These are phyloP conservation scores for Hyperoplus lanceolatus DNA, from an alignment of 2,797 vertebrate genomes.

Conservation along the genomic window DNA sequence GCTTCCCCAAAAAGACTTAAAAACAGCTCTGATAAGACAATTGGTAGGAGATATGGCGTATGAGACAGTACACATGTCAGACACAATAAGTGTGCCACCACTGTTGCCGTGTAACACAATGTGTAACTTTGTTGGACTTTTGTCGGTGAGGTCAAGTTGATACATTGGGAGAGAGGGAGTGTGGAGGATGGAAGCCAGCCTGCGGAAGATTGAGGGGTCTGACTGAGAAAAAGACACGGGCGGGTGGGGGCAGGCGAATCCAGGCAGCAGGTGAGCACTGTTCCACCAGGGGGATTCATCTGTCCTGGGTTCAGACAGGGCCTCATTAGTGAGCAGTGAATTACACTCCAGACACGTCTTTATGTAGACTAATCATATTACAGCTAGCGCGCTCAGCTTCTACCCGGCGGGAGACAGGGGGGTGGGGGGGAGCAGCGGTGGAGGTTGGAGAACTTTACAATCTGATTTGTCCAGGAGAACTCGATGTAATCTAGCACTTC, in stretches of 20 bases:
- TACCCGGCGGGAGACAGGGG: slow-evolving; percentile 57
- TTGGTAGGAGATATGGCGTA: not conserved
- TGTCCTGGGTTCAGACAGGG: slow-evolving; percentile 87
- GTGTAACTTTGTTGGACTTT: slow-evolving; percentile 5
- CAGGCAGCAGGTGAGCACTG: slow-evolving; percentile 77
- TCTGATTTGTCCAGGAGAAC: slow-evolving; percentile 90
- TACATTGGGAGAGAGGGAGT: slow-evolving; percentile 17
- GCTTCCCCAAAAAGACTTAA: slow-evolving; percentile 5
- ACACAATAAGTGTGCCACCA: slow-evolving; percentile 9
- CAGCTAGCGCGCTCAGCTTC: slow-evolving; percentile 82
- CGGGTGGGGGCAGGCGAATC: slow-evolving; percentile 24
- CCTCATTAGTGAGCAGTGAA: slow-evolving; percentile 92
- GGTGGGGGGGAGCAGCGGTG: slow-evolving; percentile 22
- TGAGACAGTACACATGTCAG: not conserved
- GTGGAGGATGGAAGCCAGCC: slow-evolving; percentile 18
- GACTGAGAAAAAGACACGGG: slow-evolving; percentile 22
- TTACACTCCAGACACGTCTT: slow-evolving; percentile 91
- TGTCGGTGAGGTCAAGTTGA: slow-evolving; percentile 37
- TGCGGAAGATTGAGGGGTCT: slow-evolving; percentile 35
- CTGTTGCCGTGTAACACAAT: not conserved
- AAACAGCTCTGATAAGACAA: slow-evolving; percentile 16
- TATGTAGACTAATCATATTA: slow-evolving; percentile 92
- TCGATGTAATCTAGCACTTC: slow-evolving; percentile 89
- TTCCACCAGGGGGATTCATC: slow-evolving; percentile 81
- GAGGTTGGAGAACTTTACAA: slow-evolving; percentile 85